Base-by-base conservation (phyloP, 2,113 vertebrate species). In the Calidris pygmaea region DNA sequence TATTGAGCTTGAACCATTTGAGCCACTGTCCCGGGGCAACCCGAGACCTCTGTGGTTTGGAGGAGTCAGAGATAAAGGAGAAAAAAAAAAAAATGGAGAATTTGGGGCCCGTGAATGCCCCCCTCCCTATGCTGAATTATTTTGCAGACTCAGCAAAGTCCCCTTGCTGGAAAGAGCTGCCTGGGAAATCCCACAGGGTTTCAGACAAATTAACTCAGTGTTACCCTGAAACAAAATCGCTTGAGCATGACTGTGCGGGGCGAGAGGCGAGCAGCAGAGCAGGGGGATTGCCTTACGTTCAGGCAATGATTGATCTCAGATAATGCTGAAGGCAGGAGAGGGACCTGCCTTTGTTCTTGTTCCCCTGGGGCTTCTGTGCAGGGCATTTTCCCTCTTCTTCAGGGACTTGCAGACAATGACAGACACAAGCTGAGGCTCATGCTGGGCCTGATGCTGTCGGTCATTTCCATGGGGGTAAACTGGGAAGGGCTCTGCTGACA, bases 41-140 rank as follows among this genome's bases (percentile, higher is more conserved):
- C 35, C 0, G 2, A 48, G 58, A 29, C 59, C 50, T 20, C 75
- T 1, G 4, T 1, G 12, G 11, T 17, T 7, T 29, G 2, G 67
- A 39, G 70, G 19, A n/a, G 37, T 13, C 62, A 11, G 72, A 59
- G 17, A 24, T 15, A 60, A 30, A 39, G 70, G 56, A 52, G 24
- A 47, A 47, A 47, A 47, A 47, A 45, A 12, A 52, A 73, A 73
- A 65, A 27, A 8, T 4, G 53, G 29, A n/a, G 9, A 34, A 77
- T 23, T 23, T 32, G 78, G 70, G 35, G 70, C 4, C 22, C 30
- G 1, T 0, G 4, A 29, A 24, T 5, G 2, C 3, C 6, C 12
- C 65, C 32, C 12, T 50, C 18, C 24, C 24, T 0, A 0, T 3
- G 19, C 52, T n/a, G 27, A 67, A 30, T 81, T 65, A 48, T 89